These are phyloP conservation scores for Conus ventricosus DNA, from an alignment of 1,140 invertebrate species.

Conservation along the genomic window DNA sequence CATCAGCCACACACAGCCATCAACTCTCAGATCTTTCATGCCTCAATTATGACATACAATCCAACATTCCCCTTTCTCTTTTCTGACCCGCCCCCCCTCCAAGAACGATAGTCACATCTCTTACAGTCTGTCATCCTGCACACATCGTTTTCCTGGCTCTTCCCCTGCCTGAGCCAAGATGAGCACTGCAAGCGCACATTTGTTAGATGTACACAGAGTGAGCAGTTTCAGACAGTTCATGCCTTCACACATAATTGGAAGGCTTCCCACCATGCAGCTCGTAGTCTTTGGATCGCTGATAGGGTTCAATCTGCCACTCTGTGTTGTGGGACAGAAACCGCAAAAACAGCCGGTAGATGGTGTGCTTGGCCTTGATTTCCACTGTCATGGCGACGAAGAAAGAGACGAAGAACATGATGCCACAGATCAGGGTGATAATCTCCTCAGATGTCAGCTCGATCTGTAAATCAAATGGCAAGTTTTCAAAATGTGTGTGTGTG, in stretches of 20 bases:
- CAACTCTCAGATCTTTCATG: too few relatives aligned
- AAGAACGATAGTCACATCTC: too few relatives aligned
- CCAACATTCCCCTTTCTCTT: too few relatives aligned
- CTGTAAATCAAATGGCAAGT: conserved; percentile 29
- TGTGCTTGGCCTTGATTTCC: conserved; percentile 78
- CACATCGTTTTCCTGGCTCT: too few relatives aligned
- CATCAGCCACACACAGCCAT: too few relatives aligned
- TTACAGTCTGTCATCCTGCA: too few relatives aligned
- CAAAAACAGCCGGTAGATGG: conserved; percentile 75
- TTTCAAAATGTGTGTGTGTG: background rate
- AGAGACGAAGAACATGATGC: conserved; percentile 78
- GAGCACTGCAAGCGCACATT: too few relatives aligned
- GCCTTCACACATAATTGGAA: background rate
- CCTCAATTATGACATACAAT: too few relatives aligned
- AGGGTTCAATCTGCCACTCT: conserved; percentile 77
- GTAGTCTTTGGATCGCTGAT: conserved; percentile 71
- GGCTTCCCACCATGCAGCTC: background rate
- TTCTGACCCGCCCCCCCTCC: too few relatives aligned
- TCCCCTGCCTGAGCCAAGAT: too few relatives aligned
- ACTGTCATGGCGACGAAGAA: conserved; percentile 80
- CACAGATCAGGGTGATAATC: conserved; percentile 77
- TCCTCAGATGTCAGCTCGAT: conserved; percentile 76
- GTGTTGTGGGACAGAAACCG: conserved; percentile 77
- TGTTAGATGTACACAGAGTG: too few relatives aligned
- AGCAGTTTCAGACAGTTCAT: too few relatives aligned